A percentile compares a stretch with the other conserved stretches of the same genome.
Conservation (phyloP, 2,888 invertebrate species). For the Drosophila phalerata region DNA sequence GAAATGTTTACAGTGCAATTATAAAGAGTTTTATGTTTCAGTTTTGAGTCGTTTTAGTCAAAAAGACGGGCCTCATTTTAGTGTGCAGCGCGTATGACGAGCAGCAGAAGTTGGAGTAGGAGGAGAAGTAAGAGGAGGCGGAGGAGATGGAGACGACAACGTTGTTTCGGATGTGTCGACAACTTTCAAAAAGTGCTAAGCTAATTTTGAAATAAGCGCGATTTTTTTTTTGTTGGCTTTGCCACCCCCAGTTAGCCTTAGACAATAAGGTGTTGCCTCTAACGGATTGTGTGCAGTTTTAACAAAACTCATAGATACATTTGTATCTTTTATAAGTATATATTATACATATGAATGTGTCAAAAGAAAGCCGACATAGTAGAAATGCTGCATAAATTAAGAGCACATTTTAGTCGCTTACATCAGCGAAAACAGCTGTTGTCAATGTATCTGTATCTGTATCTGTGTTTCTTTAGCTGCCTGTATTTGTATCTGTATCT, state of each 20-base stretch:
- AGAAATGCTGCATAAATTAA: conserved; percentile 75
- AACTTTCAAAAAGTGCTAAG: conserved; percentile 81
- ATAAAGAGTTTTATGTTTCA: conserved; percentile 82
- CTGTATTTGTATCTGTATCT: conserved; percentile 8
- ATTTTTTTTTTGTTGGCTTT: conserved; percentile 37
- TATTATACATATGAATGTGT: conserved; percentile 35
- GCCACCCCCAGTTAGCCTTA: conserved; percentile 58
- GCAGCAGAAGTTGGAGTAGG: background rate
- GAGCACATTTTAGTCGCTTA: conserved; percentile 65
- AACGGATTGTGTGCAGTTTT: conserved; percentile 44
- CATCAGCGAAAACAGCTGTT: conserved; percentile 60
- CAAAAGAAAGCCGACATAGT: conserved; percentile 72
- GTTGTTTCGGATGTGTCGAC: conserved; percentile 35
- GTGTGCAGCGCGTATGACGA: conserved; percentile 73
- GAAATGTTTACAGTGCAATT: conserved; percentile 80
- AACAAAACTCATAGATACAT: conserved; percentile 12
- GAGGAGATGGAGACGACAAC: background rate
- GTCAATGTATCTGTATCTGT: conserved; percentile 24
- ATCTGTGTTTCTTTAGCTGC: conserved; percentile 4
- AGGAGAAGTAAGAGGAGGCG: background rate
- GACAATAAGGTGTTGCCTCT: conserved; percentile 37
- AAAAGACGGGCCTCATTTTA: conserved; percentile 48
- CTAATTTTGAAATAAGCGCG: conserved; percentile 52
- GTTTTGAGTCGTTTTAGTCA: conserved; percentile 31
- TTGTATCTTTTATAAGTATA: conserved; percentile 14